A percentile compares a stretch with the other conserved stretches of the same genome.
Evolutionary conservation across 92 coral and sea anemone genomes (phyloP).

Genomic region (Blastomussa wellsi): DNA sequence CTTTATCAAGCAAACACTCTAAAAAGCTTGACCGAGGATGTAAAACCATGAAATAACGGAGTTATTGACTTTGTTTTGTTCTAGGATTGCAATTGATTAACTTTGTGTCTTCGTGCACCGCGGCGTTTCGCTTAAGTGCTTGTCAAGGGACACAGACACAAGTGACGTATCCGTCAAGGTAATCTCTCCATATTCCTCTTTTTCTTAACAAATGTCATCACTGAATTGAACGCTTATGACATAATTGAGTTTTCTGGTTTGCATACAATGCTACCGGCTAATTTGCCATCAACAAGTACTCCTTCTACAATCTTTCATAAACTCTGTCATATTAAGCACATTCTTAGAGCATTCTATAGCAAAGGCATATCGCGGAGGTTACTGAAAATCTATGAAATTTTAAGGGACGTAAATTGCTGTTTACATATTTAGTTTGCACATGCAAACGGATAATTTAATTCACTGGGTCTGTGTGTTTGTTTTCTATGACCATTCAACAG

Average conservation of each 20-base stretch:
- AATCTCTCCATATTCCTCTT: background rate
- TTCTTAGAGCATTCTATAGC: background rate
- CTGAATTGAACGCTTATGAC: slow-evolving; percentile 24
- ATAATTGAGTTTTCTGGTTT: background rate
- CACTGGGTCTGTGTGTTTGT: slow-evolving; percentile 5
- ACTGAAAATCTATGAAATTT: slow-evolving; percentile 1
- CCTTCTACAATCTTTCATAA: background rate
- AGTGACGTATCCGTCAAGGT: slow-evolving; percentile 12
- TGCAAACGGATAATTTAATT: slow-evolving; percentile 12
- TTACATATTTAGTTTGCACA: slow-evolving; percentile 18
- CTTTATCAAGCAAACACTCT: background rate
- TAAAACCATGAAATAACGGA: background rate
- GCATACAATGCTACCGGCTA: background rate
- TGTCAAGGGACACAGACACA: slow-evolving; percentile 23
- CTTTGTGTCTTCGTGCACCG: slow-evolving; percentile 21
- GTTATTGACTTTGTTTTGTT: slow-evolving; percentile 20
- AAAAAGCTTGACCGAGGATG: background rate
- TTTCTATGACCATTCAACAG: slow-evolving; percentile 16
- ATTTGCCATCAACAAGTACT: background rate
- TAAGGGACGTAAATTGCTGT: background rate
- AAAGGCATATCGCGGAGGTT: slow-evolving; percentile 4
- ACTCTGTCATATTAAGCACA: background rate
- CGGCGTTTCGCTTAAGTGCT: background rate
- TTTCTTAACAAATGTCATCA: slow-evolving; percentile 22
- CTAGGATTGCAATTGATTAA: slow-evolving; percentile 3